Conservation (phyloP, 2,888 invertebrate genomes). For the Coecobrya sp. region DNA sequence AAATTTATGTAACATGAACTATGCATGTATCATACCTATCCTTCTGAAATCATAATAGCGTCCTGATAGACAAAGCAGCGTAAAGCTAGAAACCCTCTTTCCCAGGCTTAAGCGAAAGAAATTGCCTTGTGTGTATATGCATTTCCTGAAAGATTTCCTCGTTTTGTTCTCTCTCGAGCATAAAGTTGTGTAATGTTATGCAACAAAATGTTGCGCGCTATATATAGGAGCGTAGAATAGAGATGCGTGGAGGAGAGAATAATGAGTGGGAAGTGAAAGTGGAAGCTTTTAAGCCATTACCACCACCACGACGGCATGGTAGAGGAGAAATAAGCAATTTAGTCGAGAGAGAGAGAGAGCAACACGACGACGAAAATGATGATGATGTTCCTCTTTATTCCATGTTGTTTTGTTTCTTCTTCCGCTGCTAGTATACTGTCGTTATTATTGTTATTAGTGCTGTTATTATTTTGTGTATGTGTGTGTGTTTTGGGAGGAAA, state of each 20-base stretch:
- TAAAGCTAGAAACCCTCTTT: not conserved
- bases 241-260: not conserved
- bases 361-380: constrained; percentile 38
- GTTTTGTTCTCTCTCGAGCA: constrained; percentile 16
- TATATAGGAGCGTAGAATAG: not conserved
- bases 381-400: constrained; percentile 10
- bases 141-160: constrained; percentile 12
- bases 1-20: not conserved
- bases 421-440: too few relatives aligned
- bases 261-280: constrained; percentile 77
- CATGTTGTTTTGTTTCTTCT: not conserved
- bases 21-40: not conserved
- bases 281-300: constrained; percentile 80
- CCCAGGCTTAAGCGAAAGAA: not conserved
- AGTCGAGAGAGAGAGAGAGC: not conserved
- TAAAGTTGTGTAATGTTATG: constrained; percentile 7
- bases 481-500: constrained; percentile 23
- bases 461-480: constrained; percentile 8
- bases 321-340: constrained; percentile 77
- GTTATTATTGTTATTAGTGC: constrained; percentile 16
- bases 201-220: not conserved
- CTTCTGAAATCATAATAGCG: not conserved
- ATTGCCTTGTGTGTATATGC: not conserved
- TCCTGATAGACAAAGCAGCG: not conserved
- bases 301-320: not conserved